phyloP scores from a whole-genome alignment of 2,888 invertebrate genomes.

The Caenorhabditis angaria region DNA sequence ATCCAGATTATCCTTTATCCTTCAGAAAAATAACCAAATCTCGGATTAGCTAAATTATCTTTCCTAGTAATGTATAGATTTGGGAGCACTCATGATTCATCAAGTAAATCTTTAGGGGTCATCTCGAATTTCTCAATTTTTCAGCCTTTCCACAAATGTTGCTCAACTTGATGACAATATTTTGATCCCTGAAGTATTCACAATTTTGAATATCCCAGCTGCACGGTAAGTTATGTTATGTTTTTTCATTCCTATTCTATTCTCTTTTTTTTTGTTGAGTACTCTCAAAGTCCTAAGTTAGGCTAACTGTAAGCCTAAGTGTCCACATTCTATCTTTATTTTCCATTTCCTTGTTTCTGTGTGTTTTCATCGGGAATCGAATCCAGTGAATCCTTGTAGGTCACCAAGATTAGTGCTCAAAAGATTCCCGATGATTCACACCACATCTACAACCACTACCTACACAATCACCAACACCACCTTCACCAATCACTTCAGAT shows the following conservation, averaged over 20 bases:
- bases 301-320: no score
- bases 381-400: no score
- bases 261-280: neutral
- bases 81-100: no score
- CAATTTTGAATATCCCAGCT: constrained; percentile 48
- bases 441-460: constrained; percentile 6
- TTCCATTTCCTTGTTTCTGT: no score
- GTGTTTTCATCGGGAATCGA: no score
- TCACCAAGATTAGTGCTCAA: constrained; percentile 16
- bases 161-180: constrained; percentile 27
- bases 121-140: neutral
- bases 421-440: constrained; percentile 32
- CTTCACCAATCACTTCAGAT: constrained; percentile 22
- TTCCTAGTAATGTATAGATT: no score
- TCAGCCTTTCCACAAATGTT: constrained; percentile 48
- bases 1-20: no score
- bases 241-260: neutral
- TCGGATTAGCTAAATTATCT: no score
- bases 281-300: neutral
- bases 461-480: constrained; percentile 7
- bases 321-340: no score
- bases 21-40: no score
- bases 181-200: constrained; percentile 48
- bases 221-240: constrained; percentile 39
- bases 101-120: no score